Percentiles rank a stretch among this genome's conserved stretches.
Evolutionary conservation across 2,888 invertebrate genomes (phyloP).

Genomic region (Hypercompe scribonia): DNA sequence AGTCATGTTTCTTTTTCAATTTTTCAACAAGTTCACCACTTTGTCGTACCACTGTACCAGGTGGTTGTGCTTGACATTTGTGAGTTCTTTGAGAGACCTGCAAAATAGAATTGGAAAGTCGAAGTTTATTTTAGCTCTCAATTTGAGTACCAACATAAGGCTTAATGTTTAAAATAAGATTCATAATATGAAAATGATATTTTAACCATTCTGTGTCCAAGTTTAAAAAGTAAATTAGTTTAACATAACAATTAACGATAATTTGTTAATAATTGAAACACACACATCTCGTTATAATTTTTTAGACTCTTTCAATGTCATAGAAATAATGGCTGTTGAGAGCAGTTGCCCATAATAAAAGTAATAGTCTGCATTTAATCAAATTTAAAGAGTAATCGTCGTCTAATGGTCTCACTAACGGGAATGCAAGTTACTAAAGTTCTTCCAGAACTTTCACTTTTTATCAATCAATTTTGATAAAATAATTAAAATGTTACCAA

Average conservation of each 20-base stretch:
- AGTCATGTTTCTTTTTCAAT: slow-evolving; percentile 74
- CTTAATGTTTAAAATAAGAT: neutral
- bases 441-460: neutral
- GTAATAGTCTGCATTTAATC: neutral
- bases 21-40: slow-evolving; percentile 82
- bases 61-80: slow-evolving; percentile 90
- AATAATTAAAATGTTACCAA: slow-evolving; percentile 57
- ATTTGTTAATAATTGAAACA: neutral
- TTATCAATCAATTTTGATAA: neutral
- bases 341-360: no score
- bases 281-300: neutral
- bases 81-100: slow-evolving; percentile 94
- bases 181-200: neutral
- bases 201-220: neutral
- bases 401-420: neutral
- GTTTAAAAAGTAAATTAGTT: neutral
- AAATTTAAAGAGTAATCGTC: neutral
- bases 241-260: no score
- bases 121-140: neutral
- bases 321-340: no score
- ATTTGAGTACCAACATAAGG: neutral
- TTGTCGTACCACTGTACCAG: slow-evolving; percentile 85
- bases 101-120: slow-evolving; percentile 62
- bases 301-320: neutral
- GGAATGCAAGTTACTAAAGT: neutral